Percentiles rank a stretch among this genome's conserved stretches.
Evolutionary conservation across 2,888 invertebrate species (phyloP).

Genomic region (Ormyrus rosae): DNA sequence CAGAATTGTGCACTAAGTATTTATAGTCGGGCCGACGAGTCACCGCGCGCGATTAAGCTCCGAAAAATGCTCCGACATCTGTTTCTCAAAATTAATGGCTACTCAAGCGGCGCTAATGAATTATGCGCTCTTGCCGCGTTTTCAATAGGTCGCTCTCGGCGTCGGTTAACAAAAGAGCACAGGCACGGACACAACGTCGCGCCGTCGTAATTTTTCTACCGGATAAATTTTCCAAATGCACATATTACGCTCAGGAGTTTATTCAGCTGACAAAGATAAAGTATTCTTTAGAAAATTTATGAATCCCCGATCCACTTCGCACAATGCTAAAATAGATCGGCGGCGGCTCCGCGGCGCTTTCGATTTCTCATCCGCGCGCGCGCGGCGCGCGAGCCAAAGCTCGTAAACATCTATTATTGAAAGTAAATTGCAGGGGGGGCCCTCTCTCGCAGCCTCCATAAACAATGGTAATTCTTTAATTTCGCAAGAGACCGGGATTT

Average conservation of each 20-base stretch:
- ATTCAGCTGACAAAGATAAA: slow-evolving; percentile 53
- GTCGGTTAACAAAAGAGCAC: slow-evolving; percentile 4
- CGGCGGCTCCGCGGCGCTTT: not conserved
- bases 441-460: slow-evolving; percentile 28
- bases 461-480: slow-evolving; percentile 57
- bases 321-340: slow-evolving; percentile 54
- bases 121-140: slow-evolving; percentile 32
- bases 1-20: slow-evolving; percentile 25
- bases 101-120: slow-evolving; percentile 34
- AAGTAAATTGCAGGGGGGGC: slow-evolving; percentile 61
- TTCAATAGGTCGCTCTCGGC: slow-evolving; percentile 29
- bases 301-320: slow-evolving; percentile 45
- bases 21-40: slow-evolving; percentile 19
- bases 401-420: slow-evolving; percentile 60
- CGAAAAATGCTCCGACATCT: not conserved
- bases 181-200: slow-evolving; percentile 15
- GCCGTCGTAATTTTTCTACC: slow-evolving; percentile 44
- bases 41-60: not conserved
- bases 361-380: slow-evolving; percentile 34
- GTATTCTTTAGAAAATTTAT: slow-evolving; percentile 54
- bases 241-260: slow-evolving; percentile 40
- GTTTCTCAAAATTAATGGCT: slow-evolving; percentile 42
- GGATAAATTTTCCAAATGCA: slow-evolving; percentile 46
- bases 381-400: slow-evolving; percentile 20
- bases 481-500: slow-evolving; percentile 43